Conservation (phyloP, 2,888 invertebrate genomes). For the Agrotis ipsilon region DNA sequence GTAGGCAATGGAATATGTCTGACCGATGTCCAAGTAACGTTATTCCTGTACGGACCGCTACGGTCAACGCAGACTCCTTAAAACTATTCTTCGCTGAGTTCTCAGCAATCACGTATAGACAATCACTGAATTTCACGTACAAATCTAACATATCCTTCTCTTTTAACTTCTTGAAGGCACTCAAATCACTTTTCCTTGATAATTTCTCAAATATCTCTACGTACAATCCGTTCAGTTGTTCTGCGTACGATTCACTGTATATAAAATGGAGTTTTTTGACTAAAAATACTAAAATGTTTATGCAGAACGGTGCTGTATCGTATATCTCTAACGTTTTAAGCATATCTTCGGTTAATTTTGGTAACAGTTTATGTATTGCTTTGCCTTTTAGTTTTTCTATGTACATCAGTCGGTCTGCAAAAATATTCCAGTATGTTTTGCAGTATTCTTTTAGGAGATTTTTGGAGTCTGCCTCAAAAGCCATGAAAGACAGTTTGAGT, state of each 20-base stretch:
- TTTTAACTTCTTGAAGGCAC: constrained; percentile 70
- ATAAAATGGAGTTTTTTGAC: constrained; percentile 80
- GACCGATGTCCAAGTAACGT: constrained; percentile 73
- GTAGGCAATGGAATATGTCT: constrained; percentile 79
- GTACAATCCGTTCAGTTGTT: constrained; percentile 72
- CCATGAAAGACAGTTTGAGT: constrained; percentile 83
- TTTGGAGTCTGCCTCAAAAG: constrained; percentile 77
- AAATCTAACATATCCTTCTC: constrained; percentile 73
- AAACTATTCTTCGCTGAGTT: constrained; percentile 75
- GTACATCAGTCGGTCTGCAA: constrained; percentile 79
- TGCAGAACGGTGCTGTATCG: constrained; percentile 77
- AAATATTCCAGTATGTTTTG: constrained; percentile 85
- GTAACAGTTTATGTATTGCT: constrained; percentile 76
- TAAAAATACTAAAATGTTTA: constrained; percentile 74
- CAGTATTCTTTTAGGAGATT: constrained; percentile 76
- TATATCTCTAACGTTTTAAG: constrained; percentile 78
- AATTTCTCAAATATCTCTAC: constrained; percentile 76
- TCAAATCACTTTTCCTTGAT: constrained; percentile 70
- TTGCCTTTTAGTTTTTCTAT: constrained; percentile 79
- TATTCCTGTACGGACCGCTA: constrained; percentile 67
- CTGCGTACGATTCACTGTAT: constrained; percentile 71
- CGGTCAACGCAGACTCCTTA: constrained; percentile 69
- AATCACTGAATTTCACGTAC: constrained; percentile 81
- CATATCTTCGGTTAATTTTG: constrained; percentile 78
- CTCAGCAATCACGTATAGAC: constrained; percentile 79